Base-by-base conservation (phyloP, 2,888 invertebrate species). In the Smittia sp. region DNA sequence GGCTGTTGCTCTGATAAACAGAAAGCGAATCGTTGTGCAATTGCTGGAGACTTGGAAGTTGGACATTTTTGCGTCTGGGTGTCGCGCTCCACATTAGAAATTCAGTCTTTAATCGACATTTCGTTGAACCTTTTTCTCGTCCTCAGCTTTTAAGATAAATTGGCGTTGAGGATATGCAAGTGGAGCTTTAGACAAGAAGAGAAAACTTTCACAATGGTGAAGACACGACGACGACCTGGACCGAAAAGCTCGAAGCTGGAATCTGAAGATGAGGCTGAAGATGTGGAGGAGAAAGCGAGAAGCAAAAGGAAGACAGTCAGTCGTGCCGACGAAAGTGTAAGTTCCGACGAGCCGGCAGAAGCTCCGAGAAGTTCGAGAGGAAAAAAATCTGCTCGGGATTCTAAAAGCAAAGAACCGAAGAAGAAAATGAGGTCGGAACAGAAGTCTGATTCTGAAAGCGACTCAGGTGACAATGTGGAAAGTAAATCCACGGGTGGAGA, bases 31-130 rank as follows among this genome's bases (percentile, higher is more conserved):
- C n/a, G n/a, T n/a, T n/a, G n/a, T n/a, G n/a, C n/a, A n/a, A n/a
- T n/a, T 46, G 2, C n/a, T n/a, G 3, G 11, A 46, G n/a, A 46
- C 2, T 6, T 46, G 46, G 58, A 58, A 22, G 58, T 58, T 58
- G 18, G 58, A 13, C 58, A 58, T 4, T 58, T 58, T 58, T 58
- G 58, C 58, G 58, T 58, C 58, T 58, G 58, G 58, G 58, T 58
- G 58, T 58, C 58, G 22, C 58, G 13, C 18, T 58, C 22, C 18
- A 58, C 46, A 11, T 46, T n/a, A n/a, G 32, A 32, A 32, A 9
- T 32, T 32, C n/a, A 2, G 11, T 46, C 2, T 46, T 46, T 46
- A 46, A 46, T 46, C 46, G 46, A 13, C n/a, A 11, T 46, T 46
- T 46, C n/a, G 4, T 46, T 11, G 11, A 46, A 11, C n/a, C 46